Evolutionary conservation across 1,140 invertebrate species (phyloP), one percentile per base, ranked within the genome.

Genomic region (Apis cerana): DNA sequence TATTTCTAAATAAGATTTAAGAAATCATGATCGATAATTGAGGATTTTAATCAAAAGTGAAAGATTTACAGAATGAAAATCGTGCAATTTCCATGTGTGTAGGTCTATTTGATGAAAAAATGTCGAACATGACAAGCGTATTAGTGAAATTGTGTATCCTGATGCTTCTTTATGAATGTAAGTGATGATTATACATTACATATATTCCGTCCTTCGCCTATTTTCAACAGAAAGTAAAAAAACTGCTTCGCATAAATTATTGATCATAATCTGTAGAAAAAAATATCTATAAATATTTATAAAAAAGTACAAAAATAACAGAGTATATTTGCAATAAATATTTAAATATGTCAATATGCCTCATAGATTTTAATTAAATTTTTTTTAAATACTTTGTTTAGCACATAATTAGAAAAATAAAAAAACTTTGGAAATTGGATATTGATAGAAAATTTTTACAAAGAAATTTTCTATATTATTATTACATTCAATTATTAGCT

Each of bases 111-210:
- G 62, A 23, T 13, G 77, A 15, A 74, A 85, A 70, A 59, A 71
- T 64, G 70, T 75, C 50, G 21, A 86, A 27, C 27, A 75, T 81
- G 72, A 88, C 82, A 33, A 48, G 13, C 21, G 23, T 52, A 12
- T 17, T 88, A n/a, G 43, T 64, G 13, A 79, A 65, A 23, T 50
- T 90, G 61, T 82, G 78, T n/a, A 67, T 89, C 64, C 59, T 90
- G 9, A 33, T 91, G 65, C 3, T 88, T 33, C 75, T 88, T 27
- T 80, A 52, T 33, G 58, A 85, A 27, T 71, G 89, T 91, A 68
- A 91, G 87, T 84, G 56, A 19, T 13, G 33, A 17, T 84, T 75
- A 33, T 43, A 33, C 23, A 7, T 19, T 15, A 27, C 0, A 0
- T 48, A 65, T 19, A 17, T 15, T 8, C 17, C 17, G 79, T 83